Evolutionary conservation across 2,797 vertebrate genomes (phyloP), one percentile per base, ranked within the genome.

Genomic region (Catharus ustulatus): DNA sequence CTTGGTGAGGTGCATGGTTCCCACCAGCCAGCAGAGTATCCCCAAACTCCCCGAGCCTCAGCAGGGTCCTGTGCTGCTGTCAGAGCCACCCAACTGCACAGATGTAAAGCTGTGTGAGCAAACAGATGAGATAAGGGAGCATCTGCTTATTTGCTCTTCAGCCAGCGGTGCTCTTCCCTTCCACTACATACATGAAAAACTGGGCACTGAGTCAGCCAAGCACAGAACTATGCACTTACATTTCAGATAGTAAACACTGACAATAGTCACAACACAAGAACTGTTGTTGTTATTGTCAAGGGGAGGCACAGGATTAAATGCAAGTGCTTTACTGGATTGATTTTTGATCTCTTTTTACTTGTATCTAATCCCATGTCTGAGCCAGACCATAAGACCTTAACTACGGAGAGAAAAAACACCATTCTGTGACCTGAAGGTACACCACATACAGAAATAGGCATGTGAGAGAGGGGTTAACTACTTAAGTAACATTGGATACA

Each of bases 31-130:
- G 55, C 13, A 63, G 54, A 64, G 34, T 58, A 78, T 23, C 49
- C 43, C 16, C 0, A 80, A 94, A 62, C 13, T 15, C 48, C 10
- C 12, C 0, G 3, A 45, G 29, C 42, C 59, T 46, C 52, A 67
- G 51, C 64, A 67, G 27, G 40, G 20, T 13, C 36, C 59, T 7
- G 22, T 20, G 40, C 5, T 62, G 55, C 58, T 55, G 45, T 32
- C 55, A 72, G 54, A 91, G 48, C 9, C 48, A 24, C 36, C 30
- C 0, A 0, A 15, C 36, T 1, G 3, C 0, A 0, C 0, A 1
- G 45, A n/a, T 42, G 8, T 49, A 64, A 83, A 76, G 68, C 38
- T 57, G 11, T 42, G 27, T 0, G 3, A 90, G 64, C 42, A 75
- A 45, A 36, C 0, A 3, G 36, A 24, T 3, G 29, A 84, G 51